A percentile compares a stretch with the other conserved stretches of the same genome.
phyloP scores from a whole-genome alignment of 1,140 invertebrate species.

The Bombus pascuorum region DNA sequence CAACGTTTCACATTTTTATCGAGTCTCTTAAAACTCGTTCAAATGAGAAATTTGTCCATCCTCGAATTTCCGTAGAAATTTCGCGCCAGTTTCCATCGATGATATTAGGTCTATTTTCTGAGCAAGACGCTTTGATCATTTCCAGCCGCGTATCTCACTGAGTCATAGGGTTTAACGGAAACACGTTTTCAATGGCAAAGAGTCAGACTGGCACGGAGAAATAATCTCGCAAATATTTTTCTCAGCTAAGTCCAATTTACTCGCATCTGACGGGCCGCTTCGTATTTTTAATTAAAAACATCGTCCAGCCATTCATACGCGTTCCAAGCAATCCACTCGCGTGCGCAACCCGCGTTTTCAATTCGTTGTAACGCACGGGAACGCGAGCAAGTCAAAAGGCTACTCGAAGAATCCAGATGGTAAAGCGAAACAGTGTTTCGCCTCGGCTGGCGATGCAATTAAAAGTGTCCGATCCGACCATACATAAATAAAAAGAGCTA shows the following conservation, averaged over 20 bases:
- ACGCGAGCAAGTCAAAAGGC: neutral
- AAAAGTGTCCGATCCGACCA: no score
- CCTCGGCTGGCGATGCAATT: no score
- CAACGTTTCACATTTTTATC: neutral
- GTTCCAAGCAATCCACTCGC: neutral
- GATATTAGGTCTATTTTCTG: neutral
- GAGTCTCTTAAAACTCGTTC: neutral
- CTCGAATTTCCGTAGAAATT: neutral
- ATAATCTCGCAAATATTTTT: constrained; percentile 34
- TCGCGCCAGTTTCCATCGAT: neutral
- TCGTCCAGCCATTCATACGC: constrained; percentile 6
- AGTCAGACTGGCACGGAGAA: neutral
- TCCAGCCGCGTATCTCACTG: accelerated
- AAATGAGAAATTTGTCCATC: neutral
- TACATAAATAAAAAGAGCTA: no score
- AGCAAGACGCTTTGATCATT: neutral
- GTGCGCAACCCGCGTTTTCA: neutral
- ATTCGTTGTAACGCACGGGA: constrained; percentile 5
- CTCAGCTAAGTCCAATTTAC: neutral
- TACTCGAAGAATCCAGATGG: neutral
- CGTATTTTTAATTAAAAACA: constrained; percentile 60
- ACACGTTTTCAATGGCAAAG: neutral
- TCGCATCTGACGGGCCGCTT: neutral
- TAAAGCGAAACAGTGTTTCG: no score
- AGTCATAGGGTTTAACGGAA: neutral